Evolutionary conservation across 2,797 vertebrate genomes (phyloP), one percentile per base, ranked within the genome.

Genomic region (Hyperoplus immaculatus): DNA sequence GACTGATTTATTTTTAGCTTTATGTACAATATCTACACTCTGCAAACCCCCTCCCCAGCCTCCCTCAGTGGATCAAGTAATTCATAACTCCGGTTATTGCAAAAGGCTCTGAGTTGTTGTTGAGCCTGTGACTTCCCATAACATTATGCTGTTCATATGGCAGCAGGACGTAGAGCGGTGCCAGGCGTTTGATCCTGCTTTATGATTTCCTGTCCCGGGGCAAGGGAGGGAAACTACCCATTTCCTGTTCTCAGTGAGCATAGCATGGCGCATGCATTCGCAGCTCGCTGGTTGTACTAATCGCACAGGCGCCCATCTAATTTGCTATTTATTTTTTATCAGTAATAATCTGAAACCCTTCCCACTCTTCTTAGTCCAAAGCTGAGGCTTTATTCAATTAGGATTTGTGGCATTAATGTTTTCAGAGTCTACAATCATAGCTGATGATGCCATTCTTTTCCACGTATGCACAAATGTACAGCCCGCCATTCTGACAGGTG

Each of bases 191-290:
- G 87, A 93, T 90, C 74, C 76, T 72, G 63, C 83, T 87, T 92
- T 90, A 91, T 92, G 83, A 88, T 89, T 93, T 93, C 92, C 90
- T 87, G 86, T 90, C 90, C 85, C 80, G 59, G 72, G 74, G 87
- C 68, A 1, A 84, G 72, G 83, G 83, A 78, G 87, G 75, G 66
- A 88, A 58, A 53, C 72, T 56, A 59, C 64, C 83, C 74, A n/a
- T 88, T 92, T 93, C 89, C 89, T 87, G 75, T 60, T 72, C 18
- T 14, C 62, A 71, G 74, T 65, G 53, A 56, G 55, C 66, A 65
- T 39, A 67, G 57, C n/a, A 7, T 39, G 62, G 57, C n/a, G 8
- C 6, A 16, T 71, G 67, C 69, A 78, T 68, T 61, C 16, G 67
- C 55, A 50, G 53, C 39, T 41, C 15, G 29, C 45, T 60, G 14